These are phyloP conservation scores for Paramormyrops kingsleyae DNA, from an alignment of 2,113 vertebrate species.

Conservation along the genomic window DNA sequence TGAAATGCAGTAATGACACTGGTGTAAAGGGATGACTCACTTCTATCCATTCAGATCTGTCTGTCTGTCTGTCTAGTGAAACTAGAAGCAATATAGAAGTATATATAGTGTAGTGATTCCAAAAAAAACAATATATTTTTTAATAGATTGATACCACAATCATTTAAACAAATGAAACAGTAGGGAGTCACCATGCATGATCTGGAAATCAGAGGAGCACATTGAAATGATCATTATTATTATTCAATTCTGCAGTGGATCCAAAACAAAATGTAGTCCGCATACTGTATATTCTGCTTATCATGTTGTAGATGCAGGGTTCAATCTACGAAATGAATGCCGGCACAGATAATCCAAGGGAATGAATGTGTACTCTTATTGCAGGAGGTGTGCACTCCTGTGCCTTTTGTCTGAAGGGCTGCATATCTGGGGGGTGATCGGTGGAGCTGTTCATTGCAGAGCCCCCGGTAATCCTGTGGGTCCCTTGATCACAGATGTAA, in stretches of 20 bases:
- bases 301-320: not conserved
- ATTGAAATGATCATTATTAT: not conserved
- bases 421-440: not conserved
- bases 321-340: not conserved
- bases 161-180: not conserved
- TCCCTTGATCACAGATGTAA: conserved; percentile 9
- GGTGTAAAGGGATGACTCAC: not conserved
- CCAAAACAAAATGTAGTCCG: not conserved
- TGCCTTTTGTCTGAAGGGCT: not conserved
- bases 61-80: not conserved
- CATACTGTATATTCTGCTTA: not conserved
- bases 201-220: not conserved
- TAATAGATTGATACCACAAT: not conserved
- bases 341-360: not conserved
- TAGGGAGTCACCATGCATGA: not conserved
- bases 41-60: not conserved
- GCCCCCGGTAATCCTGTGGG: not conserved
- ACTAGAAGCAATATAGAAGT: not conserved
- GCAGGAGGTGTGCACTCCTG: not conserved
- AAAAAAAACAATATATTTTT: not conserved
- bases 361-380: not conserved
- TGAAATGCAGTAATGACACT: not conserved
- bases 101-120: not conserved
- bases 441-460: not conserved
- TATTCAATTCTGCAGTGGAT: not conserved